phyloP scores from a whole-genome alignment of 1,140 invertebrate genomes.

The Cepaea nemoralis region DNA sequence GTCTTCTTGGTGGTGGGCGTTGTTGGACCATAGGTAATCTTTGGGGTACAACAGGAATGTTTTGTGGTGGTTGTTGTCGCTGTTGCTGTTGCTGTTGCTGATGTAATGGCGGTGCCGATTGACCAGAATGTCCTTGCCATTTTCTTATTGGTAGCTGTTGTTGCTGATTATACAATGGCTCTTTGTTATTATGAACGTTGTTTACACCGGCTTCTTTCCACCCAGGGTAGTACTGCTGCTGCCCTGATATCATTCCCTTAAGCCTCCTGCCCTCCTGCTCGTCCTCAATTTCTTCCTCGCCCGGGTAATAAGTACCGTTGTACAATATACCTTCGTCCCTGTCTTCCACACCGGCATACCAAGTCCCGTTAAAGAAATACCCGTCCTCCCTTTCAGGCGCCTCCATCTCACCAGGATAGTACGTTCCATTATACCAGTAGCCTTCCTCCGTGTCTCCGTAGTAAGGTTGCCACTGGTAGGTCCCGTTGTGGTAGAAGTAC shows the following conservation, averaged over 20 bases:
- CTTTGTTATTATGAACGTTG: background rate
- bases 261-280: background rate
- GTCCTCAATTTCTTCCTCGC: background rate
- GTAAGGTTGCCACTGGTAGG: background rate
- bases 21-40: background rate
- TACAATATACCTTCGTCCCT: background rate
- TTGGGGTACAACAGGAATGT: background rate
- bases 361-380: conserved; percentile 27
- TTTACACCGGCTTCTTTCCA: conserved; percentile 19
- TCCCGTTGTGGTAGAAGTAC: conserved; percentile 10
- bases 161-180: background rate
- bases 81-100: background rate
- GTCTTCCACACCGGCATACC: conserved; percentile 1
- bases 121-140: no score
- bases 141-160: no score
- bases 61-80: background rate
- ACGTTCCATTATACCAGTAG: conserved; percentile 31
- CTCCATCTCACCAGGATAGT: background rate
- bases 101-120: background rate
- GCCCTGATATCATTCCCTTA: conserved; percentile 32
- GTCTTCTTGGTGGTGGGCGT: background rate
- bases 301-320: conserved; percentile 25
- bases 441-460: conserved; percentile 15
- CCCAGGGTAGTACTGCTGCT: conserved; percentile 30
- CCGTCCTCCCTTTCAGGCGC: background rate